Percentiles rank a stretch among this genome's conserved stretches.
Evolutionary conservation across 2,113 vertebrate species (phyloP).

Genomic region (Proterorhinus semilunaris): DNA sequence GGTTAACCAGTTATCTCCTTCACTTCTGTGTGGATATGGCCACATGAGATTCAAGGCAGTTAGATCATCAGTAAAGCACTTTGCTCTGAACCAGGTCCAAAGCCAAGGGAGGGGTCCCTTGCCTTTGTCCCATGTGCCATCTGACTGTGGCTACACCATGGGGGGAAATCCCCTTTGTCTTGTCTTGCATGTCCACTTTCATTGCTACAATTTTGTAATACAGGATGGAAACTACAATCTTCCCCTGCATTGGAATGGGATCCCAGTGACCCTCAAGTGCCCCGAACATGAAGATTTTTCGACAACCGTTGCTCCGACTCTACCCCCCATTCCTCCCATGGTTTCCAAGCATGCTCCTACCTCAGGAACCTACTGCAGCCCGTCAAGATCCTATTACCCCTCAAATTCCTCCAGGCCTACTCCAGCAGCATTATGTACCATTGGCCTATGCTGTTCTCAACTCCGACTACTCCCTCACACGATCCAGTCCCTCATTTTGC

Average conservation of each 20-base stretch:
- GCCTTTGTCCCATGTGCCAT: slow-evolving; percentile 42
- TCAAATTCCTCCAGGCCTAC: not conserved
- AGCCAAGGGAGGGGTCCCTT: too few relatives aligned
- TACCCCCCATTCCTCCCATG: not conserved
- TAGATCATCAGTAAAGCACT: slow-evolving; percentile 17
- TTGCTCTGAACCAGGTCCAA: slow-evolving; percentile 47
- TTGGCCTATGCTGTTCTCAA: not conserved
- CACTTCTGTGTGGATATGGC: slow-evolving; percentile 40
- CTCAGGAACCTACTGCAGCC: not conserved
- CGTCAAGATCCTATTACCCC: not conserved
- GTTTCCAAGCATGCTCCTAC: not conserved
- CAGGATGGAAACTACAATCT: slow-evolving; percentile 53
- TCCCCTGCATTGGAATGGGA: slow-evolving; percentile 51
- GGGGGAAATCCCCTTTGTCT: slow-evolving; percentile 26
- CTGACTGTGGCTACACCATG: too few relatives aligned
- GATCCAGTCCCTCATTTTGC: not conserved
- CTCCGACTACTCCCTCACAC: too few relatives aligned
- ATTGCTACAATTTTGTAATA: slow-evolving; percentile 50
- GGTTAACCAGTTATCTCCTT: slow-evolving; percentile 3
- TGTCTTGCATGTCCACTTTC: slow-evolving; percentile 50
- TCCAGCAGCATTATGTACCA: not conserved
- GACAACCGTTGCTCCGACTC: not conserved
- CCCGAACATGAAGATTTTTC: not conserved
- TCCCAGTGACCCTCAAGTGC: slow-evolving; percentile 54
- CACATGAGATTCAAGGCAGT: slow-evolving; percentile 51